These are phyloP conservation scores for Anolis sagrei DNA, from an alignment of 2,113 vertebrate genomes.

Conservation along the genomic window DNA sequence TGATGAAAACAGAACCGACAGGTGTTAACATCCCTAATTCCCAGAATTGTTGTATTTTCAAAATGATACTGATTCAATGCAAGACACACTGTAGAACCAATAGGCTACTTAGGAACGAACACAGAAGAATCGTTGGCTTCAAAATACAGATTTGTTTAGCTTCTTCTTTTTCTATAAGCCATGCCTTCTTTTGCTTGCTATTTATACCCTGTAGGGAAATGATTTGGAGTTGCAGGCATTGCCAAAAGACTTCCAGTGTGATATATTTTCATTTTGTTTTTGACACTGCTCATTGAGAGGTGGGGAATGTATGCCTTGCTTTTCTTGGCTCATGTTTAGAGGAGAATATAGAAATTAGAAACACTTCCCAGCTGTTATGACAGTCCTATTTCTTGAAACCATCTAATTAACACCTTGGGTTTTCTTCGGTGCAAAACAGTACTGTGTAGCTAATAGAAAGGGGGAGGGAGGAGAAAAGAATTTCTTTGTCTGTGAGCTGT, in stretches of 20 bases:
- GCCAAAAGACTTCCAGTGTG: slow-evolving; percentile 40
- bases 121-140: slow-evolving; percentile 56
- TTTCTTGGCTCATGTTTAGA: slow-evolving; percentile 61
- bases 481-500: slow-evolving; percentile 56
- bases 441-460: slow-evolving; percentile 59
- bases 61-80: not conserved
- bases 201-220: slow-evolving; percentile 67
- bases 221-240: slow-evolving; percentile 52
- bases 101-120: slow-evolving; percentile 50
- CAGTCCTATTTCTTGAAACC: slow-evolving; percentile 70
- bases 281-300: slow-evolving; percentile 49
- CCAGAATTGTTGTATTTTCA: not conserved
- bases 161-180: slow-evolving; percentile 35
- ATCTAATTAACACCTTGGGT: slow-evolving; percentile 73
- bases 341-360: slow-evolving; percentile 67
- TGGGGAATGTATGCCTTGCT: slow-evolving; percentile 44
- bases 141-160: slow-evolving; percentile 42
- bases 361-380: slow-evolving; percentile 67
- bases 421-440: slow-evolving; percentile 59
- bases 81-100: slow-evolving; percentile 48
- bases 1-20: not conserved
- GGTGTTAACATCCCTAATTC: not conserved
- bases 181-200: slow-evolving; percentile 47
- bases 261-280: slow-evolving; percentile 56
- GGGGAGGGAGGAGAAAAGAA: slow-evolving; percentile 8